phyloP scores from a whole-genome alignment of 2,113 vertebrate species.

The Ptychochromis oligacanthus region DNA sequence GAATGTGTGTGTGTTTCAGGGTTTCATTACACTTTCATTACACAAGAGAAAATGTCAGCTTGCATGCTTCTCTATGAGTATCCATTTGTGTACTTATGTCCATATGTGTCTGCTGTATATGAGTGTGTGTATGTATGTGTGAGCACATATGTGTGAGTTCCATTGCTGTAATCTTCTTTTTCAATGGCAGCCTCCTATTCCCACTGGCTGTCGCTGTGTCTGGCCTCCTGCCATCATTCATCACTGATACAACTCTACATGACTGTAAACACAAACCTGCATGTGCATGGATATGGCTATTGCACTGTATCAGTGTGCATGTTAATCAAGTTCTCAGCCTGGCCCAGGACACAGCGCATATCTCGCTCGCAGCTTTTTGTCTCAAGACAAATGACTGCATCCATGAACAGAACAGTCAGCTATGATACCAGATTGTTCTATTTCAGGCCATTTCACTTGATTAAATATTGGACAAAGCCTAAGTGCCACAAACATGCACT shows the following conservation, averaged over 20 bases:
- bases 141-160: constrained; percentile 3
- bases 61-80: constrained; percentile 3
- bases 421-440: constrained; percentile 52
- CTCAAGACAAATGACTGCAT: constrained; percentile 50
- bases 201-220: constrained; percentile 23
- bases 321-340: constrained; percentile 40
- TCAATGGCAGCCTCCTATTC: constrained; percentile 10
- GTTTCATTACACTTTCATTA: constrained; percentile 56
- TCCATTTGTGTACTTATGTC: constrained; percentile 4
- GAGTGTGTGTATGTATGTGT: not conserved
- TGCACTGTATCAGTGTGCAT: not conserved
- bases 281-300: not conserved
- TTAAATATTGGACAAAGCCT: constrained; percentile 59
- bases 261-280: not conserved
- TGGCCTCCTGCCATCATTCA: constrained; percentile 31
- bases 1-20: constrained; percentile 16
- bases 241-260: constrained; percentile 5
- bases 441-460: constrained; percentile 63
- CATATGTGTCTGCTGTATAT: constrained; percentile 11
- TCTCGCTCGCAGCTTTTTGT: constrained; percentile 44
- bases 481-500: constrained; percentile 36
- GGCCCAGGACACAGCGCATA: constrained; percentile 30
- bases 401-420: constrained; percentile 43
- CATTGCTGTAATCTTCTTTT: constrained; percentile 40
- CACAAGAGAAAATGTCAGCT: constrained; percentile 23